Conservation (phyloP, 2,797 vertebrate species). For the Merluccius polli region DNA sequence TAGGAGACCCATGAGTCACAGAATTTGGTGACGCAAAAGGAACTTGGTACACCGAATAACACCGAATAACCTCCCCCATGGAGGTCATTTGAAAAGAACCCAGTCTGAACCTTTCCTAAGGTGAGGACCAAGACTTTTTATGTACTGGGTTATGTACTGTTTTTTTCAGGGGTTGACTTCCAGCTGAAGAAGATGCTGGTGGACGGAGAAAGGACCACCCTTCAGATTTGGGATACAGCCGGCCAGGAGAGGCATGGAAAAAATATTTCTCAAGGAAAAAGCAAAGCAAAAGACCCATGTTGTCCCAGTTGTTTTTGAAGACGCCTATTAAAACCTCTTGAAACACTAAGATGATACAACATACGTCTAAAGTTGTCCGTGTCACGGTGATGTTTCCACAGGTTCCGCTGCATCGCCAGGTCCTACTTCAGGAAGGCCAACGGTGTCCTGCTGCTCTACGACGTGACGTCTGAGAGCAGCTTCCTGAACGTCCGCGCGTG, state of each 20-base stretch:
- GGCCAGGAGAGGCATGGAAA: constrained; percentile 72
- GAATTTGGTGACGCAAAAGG: too few species aligned
- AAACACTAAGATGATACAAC: background rate
- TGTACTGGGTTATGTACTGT: background rate
- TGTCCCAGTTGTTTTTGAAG: background rate
- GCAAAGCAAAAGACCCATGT: background rate
- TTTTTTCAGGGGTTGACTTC: constrained; percentile 72
- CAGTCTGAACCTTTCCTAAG: too few species aligned
- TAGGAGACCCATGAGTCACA: too few species aligned
- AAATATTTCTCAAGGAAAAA: too few species aligned
- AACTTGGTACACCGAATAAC: too few species aligned
- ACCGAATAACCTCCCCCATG: too few species aligned
- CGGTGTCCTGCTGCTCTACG: constrained; percentile 70
- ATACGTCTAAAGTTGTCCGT: background rate
- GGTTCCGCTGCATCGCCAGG: constrained; percentile 73
- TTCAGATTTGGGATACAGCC: constrained; percentile 80
- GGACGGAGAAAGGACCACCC: constrained; percentile 69
- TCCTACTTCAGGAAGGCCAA: constrained; percentile 79
- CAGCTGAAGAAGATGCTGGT: constrained; percentile 79
- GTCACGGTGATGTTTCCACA: constrained; percentile 23
- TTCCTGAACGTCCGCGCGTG: constrained; percentile 73
- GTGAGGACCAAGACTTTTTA: too few species aligned
- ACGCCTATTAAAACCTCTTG: background rate
- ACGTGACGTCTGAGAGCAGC: constrained; percentile 73
- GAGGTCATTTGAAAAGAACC: too few species aligned